Base-by-base conservation (phyloP, 2,797 vertebrate species). In the Hydrocynus forskahlii region DNA sequence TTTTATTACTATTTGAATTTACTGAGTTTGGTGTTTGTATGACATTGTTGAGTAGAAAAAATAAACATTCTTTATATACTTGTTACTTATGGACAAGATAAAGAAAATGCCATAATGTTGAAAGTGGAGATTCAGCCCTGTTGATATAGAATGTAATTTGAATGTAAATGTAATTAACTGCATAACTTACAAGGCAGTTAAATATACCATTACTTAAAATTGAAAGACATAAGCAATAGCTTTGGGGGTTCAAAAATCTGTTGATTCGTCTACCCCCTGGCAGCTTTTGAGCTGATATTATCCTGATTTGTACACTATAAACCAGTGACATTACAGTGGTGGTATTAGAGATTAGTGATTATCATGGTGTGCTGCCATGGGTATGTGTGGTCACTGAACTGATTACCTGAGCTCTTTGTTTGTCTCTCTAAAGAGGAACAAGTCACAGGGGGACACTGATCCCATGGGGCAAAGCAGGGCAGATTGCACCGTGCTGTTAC, bases 271-370 rank as follows among this genome's bases (percentile, higher is more conserved):
- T 68, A 16, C 35, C 38, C 29, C 43, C 1, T 62, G 59, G 63
- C 17, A 19, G 64, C 17, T n/a, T 67, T 67, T 54, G 25, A 72
- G 48, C 29, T 55, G 16, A 72, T 72, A 35, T 71, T 14, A 52
- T 55, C 25, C 23, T 72, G 14, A 45, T 81, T 35, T 70, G 48
- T 25, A 48, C 21, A 69, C 14, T 75, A 54, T 76, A 13, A 62
- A 16, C 25, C 29, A 78, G 25, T 45, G 71, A 75, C 71, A 21
- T 5, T 43, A 29, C 38, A 17, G 43, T 66, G 29, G 72, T 23
- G 63, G 55, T 57, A 76, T 81, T 76, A 81, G 23, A 59, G 43
- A 60, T 81, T 55, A 48, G 63, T 57, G 52, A 60, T 66, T 66
- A 54, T 48, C 50, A 55, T n/a, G 21, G 5, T 69, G 70, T 73